Base-by-base conservation (phyloP, 2,888 invertebrate species). In the Griposia aprilina region DNA sequence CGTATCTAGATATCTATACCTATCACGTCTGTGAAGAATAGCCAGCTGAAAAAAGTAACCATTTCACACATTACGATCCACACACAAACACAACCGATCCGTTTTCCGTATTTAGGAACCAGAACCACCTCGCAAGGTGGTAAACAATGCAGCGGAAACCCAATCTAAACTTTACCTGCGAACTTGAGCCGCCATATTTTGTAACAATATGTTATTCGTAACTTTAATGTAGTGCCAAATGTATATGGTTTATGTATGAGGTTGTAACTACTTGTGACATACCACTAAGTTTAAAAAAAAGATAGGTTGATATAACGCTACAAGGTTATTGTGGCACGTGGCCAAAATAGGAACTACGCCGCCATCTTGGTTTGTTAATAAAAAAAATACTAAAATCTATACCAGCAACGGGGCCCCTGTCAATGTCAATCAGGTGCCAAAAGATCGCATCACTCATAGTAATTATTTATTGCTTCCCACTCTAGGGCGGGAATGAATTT, bases 91-190 rank as follows among this genome's bases (percentile, higher is more conserved):
- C 5, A 23, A 48, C 48, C 55, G 36, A 26, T 65, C 26, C 36
- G 45, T 55, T 82, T 82, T 75, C 45, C 26, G 4, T 41, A 62
- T 76, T 75, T 23, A 60, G 60, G 36, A 66, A 26, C 50, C 59
- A 5, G 77, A 65, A 57, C 26, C 17, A 66, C 52, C 66, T 13
- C 57, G 30, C 26, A 52, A 69, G 80, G 71, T 74, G 57, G 67
- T 78, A 80, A 83, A 87, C 85, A 83, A 85, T 77, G 65, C 81
- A 63, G 68, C 68, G 57, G 57, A 65, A 80, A 88, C 77, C 83
- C 84, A 88, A 88, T 88, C 84, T 87, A 88, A 88, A 88, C 80
- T 88, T 88, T 80, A 81, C 85, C 88, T 85, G 80, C 73, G 5
- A 78, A 76, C 79, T 83, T 82, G 78, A 48, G 60, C 60, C 8